phyloP scores from a whole-genome alignment of 2,113 vertebrate species.

The Trochalopteron elliotii region DNA sequence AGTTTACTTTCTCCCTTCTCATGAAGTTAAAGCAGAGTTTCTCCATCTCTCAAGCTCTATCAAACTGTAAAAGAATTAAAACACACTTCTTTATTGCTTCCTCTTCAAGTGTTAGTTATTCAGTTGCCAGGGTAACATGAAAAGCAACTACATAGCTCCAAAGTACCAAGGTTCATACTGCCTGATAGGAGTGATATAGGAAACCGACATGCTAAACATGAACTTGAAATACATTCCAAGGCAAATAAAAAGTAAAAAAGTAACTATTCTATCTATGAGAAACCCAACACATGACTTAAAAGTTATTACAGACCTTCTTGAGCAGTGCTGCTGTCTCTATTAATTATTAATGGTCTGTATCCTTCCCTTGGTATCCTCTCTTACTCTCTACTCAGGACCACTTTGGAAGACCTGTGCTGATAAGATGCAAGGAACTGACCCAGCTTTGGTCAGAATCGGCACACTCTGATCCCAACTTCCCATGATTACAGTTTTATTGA shows the following conservation, averaged over 20 bases:
- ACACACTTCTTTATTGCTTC: slow-evolving; percentile 8
- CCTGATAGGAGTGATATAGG: background rate
- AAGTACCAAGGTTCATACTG: background rate
- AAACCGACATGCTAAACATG: background rate
- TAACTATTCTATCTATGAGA: background rate
- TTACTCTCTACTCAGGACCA: background rate
- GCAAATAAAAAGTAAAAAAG: background rate
- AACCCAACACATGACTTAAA: background rate
- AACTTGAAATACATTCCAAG: background rate
- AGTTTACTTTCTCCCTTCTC: background rate
- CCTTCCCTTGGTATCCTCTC: background rate
- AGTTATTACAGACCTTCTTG: background rate
- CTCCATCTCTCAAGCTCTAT: slow-evolving; percentile 16
- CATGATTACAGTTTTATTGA: background rate
- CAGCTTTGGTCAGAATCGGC: background rate
- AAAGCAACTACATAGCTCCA: slow-evolving; percentile 8
- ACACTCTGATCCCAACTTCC: background rate
- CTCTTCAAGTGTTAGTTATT: slow-evolving; percentile 41
- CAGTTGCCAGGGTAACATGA: slow-evolving; percentile 52
- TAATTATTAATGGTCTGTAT: background rate
- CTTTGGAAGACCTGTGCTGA: background rate
- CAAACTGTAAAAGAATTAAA: slow-evolving; percentile 40
- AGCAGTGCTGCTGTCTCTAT: background rate
- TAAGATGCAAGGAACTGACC: background rate
- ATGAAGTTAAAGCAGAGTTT: background rate